phyloP scores from a whole-genome alignment of 2,888 invertebrate genomes.

The Phaedon cochleariae region DNA sequence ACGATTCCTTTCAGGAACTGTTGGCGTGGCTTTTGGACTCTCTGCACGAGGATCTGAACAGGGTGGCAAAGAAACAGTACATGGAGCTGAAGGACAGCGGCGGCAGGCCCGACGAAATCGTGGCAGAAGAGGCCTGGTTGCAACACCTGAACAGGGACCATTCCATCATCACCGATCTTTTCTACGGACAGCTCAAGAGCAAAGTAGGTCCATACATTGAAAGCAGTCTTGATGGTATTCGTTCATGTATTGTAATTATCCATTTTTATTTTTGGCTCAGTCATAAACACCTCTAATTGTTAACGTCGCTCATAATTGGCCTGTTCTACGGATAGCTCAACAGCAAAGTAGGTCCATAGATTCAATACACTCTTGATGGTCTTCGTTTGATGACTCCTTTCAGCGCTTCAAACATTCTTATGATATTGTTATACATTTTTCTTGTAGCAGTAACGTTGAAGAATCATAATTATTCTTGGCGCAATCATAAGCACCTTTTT shows the following conservation, averaged over 20 bases:
- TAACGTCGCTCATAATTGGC: conserved; percentile 89
- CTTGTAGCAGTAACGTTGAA: no score
- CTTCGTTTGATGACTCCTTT: no score
- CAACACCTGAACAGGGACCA: conserved; percentile 83
- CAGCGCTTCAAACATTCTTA: no score
- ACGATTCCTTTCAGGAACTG: conserved; percentile 68
- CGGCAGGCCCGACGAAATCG: conserved; percentile 77
- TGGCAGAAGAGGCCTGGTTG: conserved; percentile 83
- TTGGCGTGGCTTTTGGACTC: conserved; percentile 91
- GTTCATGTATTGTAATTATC: no score
- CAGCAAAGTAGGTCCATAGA: conserved; percentile 72
- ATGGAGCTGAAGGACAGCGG: conserved; percentile 78
- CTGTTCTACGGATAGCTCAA: conserved; percentile 92
- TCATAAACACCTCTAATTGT: no score
- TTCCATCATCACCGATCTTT: conserved; percentile 88
- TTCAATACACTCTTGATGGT: no score
- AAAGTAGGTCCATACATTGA: conserved; percentile 65
- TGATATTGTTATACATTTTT: no score
- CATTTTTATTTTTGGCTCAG: no score
- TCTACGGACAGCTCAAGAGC: conserved; percentile 92
- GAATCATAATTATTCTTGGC: no score
- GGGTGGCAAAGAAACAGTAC: conserved; percentile 77
- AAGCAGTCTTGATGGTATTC: no score
- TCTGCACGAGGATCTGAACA: conserved; percentile 90
- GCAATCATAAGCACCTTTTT: no score